These are phyloP conservation scores for Oreotrochilus melanogaster DNA, from an alignment of 2,113 vertebrate species.

Conservation along the genomic window DNA sequence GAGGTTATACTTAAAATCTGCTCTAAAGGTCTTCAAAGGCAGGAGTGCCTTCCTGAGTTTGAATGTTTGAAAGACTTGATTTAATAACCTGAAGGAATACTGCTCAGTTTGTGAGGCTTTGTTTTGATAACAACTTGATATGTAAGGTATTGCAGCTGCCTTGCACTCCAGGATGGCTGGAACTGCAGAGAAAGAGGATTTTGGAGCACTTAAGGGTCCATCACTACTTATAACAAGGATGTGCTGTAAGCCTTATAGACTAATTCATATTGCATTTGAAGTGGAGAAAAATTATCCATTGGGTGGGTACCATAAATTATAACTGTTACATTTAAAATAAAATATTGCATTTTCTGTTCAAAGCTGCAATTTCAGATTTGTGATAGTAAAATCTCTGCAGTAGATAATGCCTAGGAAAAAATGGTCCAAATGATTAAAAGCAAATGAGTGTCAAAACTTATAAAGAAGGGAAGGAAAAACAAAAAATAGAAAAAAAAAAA, in stretches of 20 bases:
- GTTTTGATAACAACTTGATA: not conserved
- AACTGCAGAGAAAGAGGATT: fast-evolving
- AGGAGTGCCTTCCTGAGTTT: not conserved
- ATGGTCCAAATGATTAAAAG: not conserved
- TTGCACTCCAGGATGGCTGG: not conserved
- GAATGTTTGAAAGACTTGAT: not conserved
- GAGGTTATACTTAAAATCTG: fast-evolving
- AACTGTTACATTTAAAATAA: not conserved
- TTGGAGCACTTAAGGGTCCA: not conserved
- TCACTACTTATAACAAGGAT: not conserved
- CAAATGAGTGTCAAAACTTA: not conserved
- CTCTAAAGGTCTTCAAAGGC: not conserved
- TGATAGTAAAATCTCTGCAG: not conserved
- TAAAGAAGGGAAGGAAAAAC: not conserved
- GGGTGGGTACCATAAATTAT: not conserved
- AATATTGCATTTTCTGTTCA: not conserved
- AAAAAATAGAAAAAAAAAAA: too few relatives aligned
- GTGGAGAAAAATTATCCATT: not conserved
- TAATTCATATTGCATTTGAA: not conserved
- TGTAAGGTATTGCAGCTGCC: fast-evolving
- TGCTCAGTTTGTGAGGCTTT: not conserved
- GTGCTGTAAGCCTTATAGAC: not conserved
- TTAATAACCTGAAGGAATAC: not conserved
- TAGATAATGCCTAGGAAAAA: not conserved
- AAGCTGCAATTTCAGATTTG: not conserved